Evolutionary conservation across 2,797 vertebrate genomes (phyloP).

Genomic region (Mus spretus): DNA sequence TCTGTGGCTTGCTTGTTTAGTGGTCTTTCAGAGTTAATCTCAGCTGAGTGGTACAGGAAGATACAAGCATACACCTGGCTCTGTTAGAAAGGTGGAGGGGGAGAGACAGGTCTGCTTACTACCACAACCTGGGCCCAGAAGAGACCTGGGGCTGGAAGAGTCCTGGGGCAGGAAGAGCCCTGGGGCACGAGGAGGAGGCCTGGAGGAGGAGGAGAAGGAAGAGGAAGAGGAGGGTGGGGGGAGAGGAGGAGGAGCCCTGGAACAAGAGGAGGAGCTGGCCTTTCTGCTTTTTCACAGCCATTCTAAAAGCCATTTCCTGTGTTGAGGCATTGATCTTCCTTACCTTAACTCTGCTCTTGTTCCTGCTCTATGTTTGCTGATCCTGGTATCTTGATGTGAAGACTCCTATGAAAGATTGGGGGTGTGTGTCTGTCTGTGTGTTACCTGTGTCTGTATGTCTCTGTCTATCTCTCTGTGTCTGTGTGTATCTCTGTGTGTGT

Average conservation of each 20-base stretch:
- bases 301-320: neutral
- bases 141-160: neutral
- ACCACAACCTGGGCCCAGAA: neutral
- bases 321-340: neutral
- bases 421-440: neutral
- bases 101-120: neutral
- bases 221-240: neutral
- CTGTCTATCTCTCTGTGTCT: neutral
- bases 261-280: neutral
- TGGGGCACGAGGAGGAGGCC: neutral
- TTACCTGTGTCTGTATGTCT: neutral
- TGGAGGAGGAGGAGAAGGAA: neutral
- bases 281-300: neutral
- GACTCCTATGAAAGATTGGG: neutral
- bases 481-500: neutral
- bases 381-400: constrained; percentile 13
- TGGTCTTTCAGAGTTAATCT: constrained; percentile 39
- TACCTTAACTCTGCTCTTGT: neutral
- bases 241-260: neutral
- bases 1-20: neutral
- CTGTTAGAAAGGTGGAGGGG: constrained; percentile 1
- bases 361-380: neutral
- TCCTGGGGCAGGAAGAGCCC: too few species aligned
- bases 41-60: neutral
- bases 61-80: neutral